phyloP scores from a whole-genome alignment of 2,888 invertebrate genomes.

The Scaptomyza reducta region DNA sequence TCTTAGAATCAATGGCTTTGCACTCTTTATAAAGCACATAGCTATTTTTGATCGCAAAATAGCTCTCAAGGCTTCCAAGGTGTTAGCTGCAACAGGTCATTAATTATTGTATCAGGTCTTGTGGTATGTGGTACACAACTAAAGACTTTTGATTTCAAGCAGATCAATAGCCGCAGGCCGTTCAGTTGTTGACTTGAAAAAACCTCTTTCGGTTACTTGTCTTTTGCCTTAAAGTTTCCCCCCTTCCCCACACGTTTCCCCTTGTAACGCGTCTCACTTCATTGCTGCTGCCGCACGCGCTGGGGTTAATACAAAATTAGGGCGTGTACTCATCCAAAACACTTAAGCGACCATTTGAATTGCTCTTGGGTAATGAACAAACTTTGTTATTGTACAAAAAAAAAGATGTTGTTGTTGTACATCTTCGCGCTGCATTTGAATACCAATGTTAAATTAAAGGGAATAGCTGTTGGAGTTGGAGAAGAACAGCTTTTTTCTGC shows the following conservation, averaged over 20 bases:
- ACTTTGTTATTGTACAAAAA: constrained; percentile 48
- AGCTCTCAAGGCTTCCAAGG: not conserved
- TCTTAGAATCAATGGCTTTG: too few species aligned
- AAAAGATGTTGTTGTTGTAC: constrained; percentile 28
- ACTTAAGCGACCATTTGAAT: constrained; percentile 68
- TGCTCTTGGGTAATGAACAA: constrained; percentile 66
- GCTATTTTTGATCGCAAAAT: not conserved
- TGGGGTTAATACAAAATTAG: constrained; percentile 61
- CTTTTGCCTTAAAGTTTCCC: not conserved
- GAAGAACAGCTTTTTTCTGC: constrained; percentile 27
- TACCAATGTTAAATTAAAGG: constrained; percentile 70
- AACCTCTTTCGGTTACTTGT: constrained; percentile 47
- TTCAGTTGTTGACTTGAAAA: constrained; percentile 15
- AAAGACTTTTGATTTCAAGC: constrained; percentile 82
- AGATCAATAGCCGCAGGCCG: constrained; percentile 78
- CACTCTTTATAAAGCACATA: not conserved
- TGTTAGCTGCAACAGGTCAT: constrained; percentile 57
- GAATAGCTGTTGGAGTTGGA: constrained; percentile 13
- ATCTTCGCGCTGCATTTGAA: constrained; percentile 74
- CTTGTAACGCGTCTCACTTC: not conserved
- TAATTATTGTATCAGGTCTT: constrained; percentile 73
- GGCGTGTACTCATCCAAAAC: constrained; percentile 81
- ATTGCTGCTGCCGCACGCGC: constrained; percentile 60
- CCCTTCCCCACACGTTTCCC: not conserved
- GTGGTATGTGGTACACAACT: constrained; percentile 52